Base-by-base conservation (phyloP, 64 coral and sea anemone species). In the Hydrozoanthus tunicans region DNA sequence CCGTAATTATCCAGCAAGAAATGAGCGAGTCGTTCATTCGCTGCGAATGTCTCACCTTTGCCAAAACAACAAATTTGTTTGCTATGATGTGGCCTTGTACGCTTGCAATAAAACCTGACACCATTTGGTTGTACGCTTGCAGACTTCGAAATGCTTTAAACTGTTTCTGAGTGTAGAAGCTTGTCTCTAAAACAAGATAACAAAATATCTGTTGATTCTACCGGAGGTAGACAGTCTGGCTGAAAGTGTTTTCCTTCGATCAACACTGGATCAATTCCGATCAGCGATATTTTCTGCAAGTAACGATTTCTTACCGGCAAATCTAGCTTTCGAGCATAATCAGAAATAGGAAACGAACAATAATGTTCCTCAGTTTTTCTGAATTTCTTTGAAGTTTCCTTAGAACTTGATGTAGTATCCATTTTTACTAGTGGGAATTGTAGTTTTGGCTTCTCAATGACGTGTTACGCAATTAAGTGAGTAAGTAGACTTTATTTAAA, bases 391-490 rank as follows among this genome's bases (percentile, higher is more conserved):
- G 67, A 70, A 70, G 4, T 70, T 3, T 70, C 67, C 67, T 70
- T n/a, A 7, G 67, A 70, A 13, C 67, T 70, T 70, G 67, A 70
- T 70, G 67, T 7, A 7, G 12, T 13, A 23, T 70, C 67, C 67
- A 70, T 70, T 70, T 70, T 70, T 23, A 70, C 67, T 70, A 25
- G 67, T n/a, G 67, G 67, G 3, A 70, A n/a, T 70, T 70, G 67
- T 70, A 70, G 67, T 23, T 70, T 17, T 70, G 67, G 67, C 67
- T n/a, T 70, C 4, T n/a, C 67, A 70, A 70, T 70, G 14, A 70
- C 67, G 67, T 70, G 8, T 70, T 70, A 9, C 7, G 62, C 51
- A 43, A 43, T 43, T 43, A 43, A 43, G 20, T 20, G 20, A 20
- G 20, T 20, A 20, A 20, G 20, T 20, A 20, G 20, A 20, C 20